Evolutionary conservation across 2,113 vertebrate genomes (phyloP).

Genomic region (Dicrurus megarhynchus): DNA sequence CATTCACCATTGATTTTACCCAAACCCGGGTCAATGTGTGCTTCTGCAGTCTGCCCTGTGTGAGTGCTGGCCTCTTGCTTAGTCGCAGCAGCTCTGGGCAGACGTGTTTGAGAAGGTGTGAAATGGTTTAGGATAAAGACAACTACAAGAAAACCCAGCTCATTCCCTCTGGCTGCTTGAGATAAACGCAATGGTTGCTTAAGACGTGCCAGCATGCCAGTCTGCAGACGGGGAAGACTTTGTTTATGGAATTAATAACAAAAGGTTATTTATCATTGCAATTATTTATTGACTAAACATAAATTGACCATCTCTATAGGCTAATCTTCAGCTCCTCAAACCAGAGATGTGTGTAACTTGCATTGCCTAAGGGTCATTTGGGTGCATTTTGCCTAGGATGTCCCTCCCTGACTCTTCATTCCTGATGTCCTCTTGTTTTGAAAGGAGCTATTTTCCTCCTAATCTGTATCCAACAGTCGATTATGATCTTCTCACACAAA

Average conservation of each 20-base stretch:
- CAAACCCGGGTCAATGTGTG: not conserved
- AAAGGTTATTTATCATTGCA: not conserved
- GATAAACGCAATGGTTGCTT: not conserved
- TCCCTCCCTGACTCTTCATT: not conserved
- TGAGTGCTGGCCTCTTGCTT: not conserved
- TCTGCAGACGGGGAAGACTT: not conserved
- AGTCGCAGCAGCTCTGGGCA: not conserved
- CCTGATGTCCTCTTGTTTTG: not conserved
- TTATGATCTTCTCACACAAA: not conserved
- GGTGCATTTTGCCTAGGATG: not conserved
- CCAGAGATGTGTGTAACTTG: fast-evolving
- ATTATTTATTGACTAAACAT: not conserved
- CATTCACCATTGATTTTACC: not conserved
- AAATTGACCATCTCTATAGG: not conserved
- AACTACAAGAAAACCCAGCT: not conserved
- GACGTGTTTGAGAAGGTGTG: not conserved
- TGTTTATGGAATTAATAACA: not conserved
- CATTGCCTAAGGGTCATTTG: not conserved
- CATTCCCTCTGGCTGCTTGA: not conserved
- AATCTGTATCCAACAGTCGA: not conserved
- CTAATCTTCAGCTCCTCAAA: not conserved
- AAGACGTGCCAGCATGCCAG: not conserved
- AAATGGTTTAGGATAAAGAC: not conserved
- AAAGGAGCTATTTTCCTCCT: not conserved
- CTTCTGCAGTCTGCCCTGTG: not conserved